These are phyloP conservation scores for Apis dorsata DNA, from an alignment of 1,140 invertebrate species.

Conservation along the genomic window DNA sequence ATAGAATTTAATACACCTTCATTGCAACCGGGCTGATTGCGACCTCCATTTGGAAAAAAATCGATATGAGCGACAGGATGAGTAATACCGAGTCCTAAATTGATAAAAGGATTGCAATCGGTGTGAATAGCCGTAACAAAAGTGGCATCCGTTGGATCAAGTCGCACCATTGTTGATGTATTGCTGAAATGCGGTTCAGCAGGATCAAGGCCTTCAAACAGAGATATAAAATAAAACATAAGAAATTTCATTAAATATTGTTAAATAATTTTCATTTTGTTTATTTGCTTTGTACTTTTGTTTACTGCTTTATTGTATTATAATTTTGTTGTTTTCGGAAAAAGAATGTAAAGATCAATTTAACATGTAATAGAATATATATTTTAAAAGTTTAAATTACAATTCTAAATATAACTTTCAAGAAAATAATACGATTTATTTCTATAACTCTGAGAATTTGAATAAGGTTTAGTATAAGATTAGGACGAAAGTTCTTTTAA, in stretches of 20 bases:
- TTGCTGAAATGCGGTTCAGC: constrained; percentile 95
- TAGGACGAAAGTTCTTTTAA: no score
- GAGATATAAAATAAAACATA: constrained; percentile 41
- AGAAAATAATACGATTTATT: no score
- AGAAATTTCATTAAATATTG: constrained; percentile 15
- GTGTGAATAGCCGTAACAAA: constrained; percentile 95
- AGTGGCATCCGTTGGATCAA: constrained; percentile 91
- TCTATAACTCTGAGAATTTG: no score
- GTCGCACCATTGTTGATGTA: constrained; percentile 88
- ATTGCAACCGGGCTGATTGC: constrained; percentile 91
- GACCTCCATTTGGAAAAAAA: constrained; percentile 94
- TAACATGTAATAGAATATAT: no score
- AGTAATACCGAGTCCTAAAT: constrained; percentile 89
- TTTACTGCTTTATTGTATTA: no score
- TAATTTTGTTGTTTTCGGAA: no score
- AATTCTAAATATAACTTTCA: no score
- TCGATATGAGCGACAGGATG: constrained; percentile 92
- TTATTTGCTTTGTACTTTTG: no score
- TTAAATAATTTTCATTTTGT: not conserved
- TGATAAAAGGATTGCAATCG: constrained; percentile 89
- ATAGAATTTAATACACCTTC: constrained; percentile 86
- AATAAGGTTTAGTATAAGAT: no score
- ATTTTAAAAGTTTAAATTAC: no score
- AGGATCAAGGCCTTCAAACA: constrained; percentile 89
- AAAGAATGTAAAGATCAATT: no score